Conservation (phyloP, 92 coral and sea anemone genomes). For the Blastomussa wellsi region DNA sequence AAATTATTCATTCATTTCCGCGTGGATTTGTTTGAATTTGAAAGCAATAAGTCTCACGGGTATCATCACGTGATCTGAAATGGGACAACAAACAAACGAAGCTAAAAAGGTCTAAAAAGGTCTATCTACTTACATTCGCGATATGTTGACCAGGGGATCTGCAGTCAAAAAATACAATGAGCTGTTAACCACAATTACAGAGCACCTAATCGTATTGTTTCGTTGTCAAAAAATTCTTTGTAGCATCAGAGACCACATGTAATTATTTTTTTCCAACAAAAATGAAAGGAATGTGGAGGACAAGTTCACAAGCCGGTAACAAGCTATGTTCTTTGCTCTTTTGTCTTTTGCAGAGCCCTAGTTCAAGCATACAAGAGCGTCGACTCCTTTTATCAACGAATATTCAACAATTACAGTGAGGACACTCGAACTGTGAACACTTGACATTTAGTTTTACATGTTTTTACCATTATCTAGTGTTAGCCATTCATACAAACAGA, state of each 20-base stretch:
- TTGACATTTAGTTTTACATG: too few species aligned
- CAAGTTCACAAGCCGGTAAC: neutral
- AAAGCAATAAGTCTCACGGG: too few species aligned
- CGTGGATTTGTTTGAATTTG: too few species aligned
- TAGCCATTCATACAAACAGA: too few species aligned
- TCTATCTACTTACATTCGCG: constrained; percentile 27
- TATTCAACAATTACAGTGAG: neutral
- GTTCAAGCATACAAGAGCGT: neutral
- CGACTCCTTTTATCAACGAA: neutral
- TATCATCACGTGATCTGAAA: too few species aligned
- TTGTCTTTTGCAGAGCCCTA: too few species aligned
- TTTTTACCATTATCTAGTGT: too few species aligned
- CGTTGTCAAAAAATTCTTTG: neutral
- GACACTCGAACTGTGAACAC: too few species aligned
- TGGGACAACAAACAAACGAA: too few species aligned
- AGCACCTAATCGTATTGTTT: neutral
- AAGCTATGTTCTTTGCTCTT: too few species aligned
- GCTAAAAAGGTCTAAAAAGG: too few species aligned
- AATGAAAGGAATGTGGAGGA: neutral
- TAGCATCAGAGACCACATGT: neutral
- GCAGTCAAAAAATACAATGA: neutral
- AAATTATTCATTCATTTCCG: too few species aligned
- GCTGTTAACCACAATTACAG: neutral
- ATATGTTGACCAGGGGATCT: constrained; percentile 26
- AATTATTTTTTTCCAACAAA: neutral